Evolutionary conservation across 2,797 vertebrate species (phyloP).

Genomic region (Spondyliosoma cantharus): DNA sequence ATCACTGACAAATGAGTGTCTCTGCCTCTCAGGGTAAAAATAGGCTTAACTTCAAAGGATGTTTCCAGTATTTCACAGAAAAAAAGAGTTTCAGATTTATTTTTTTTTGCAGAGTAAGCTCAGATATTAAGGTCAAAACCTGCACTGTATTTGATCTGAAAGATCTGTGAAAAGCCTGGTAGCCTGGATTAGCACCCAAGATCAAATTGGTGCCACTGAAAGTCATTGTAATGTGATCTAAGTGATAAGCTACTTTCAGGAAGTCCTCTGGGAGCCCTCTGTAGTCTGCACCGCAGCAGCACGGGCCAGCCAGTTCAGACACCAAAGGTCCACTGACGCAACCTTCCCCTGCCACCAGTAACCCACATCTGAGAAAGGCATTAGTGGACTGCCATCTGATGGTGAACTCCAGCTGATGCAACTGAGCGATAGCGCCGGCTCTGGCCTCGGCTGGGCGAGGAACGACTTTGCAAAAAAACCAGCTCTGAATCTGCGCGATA

Average conservation of each 20-base stretch:
- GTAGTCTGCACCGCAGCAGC: constrained; percentile 43
- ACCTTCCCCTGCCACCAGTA: constrained; percentile 69
- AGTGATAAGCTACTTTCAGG: constrained; percentile 64
- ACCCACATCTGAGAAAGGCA: constrained; percentile 74
- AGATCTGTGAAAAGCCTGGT: constrained; percentile 66
- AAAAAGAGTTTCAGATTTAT: constrained; percentile 27
- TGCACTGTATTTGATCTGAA: constrained; percentile 65
- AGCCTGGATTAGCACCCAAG: constrained; percentile 66
- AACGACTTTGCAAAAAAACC: constrained; percentile 44
- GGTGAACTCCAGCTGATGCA: constrained; percentile 79
- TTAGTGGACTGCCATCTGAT: constrained; percentile 83
- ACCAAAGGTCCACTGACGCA: constrained; percentile 71
- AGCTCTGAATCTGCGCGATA: constrained; percentile 48
- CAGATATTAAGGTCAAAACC: constrained; percentile 59
- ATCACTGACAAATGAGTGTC: constrained; percentile 58
- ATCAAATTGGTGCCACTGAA: constrained; percentile 68
- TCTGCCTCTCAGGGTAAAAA: constrained; percentile 55
- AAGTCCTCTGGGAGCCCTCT: constrained; percentile 60
- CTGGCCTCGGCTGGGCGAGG: constrained; percentile 37
- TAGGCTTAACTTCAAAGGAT: constrained; percentile 69
- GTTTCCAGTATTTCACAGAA: constrained; percentile 54
- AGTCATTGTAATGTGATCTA: constrained; percentile 73
- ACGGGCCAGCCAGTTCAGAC: constrained; percentile 54
- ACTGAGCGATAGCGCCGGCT: constrained; percentile 45
- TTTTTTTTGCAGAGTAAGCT: constrained; percentile 48